phyloP scores from a whole-genome alignment of 2,797 vertebrate genomes.

The Pteronotus mesoamericanus region DNA sequence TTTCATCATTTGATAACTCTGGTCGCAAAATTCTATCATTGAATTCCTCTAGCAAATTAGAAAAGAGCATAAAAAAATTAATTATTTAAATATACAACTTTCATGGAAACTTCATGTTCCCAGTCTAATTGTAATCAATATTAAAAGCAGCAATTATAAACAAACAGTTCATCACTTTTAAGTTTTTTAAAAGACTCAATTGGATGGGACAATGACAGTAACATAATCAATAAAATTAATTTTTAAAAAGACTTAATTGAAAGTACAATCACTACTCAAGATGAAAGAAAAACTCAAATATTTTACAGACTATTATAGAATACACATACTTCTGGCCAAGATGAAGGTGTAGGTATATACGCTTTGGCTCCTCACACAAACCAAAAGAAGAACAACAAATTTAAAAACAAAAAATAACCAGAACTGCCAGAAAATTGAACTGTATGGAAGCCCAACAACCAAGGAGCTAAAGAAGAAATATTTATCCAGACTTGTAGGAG shows the following conservation, averaged over 20 bases:
- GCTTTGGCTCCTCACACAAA: too few species aligned
- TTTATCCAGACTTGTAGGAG: too few species aligned
- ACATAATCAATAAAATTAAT: background rate
- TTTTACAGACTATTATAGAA: constrained; percentile 22
- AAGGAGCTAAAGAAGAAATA: too few species aligned
- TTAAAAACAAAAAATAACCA: too few species aligned
- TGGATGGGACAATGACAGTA: background rate
- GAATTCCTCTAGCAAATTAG: constrained; percentile 90
- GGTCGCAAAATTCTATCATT: constrained; percentile 94
- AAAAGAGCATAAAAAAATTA: constrained; percentile 30
- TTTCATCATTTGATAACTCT: constrained; percentile 90
- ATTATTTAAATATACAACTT: constrained; percentile 23
- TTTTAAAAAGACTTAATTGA: background rate
- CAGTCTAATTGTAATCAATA: background rate
- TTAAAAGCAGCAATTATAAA: constrained; percentile 21
- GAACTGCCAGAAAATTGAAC: too few species aligned
- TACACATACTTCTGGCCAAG: too few species aligned
- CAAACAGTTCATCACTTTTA: constrained; percentile 37
- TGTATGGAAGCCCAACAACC: too few species aligned
- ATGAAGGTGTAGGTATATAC: too few species aligned
- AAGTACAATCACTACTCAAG: constrained; percentile 14
- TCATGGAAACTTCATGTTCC: constrained; percentile 16
- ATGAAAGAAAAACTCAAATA: constrained; percentile 33
- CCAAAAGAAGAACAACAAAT: too few species aligned
- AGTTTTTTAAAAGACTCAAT: constrained; percentile 23